Conservation (phyloP, 2,888 invertebrate genomes). For the Eupithecia abbreviata region DNA sequence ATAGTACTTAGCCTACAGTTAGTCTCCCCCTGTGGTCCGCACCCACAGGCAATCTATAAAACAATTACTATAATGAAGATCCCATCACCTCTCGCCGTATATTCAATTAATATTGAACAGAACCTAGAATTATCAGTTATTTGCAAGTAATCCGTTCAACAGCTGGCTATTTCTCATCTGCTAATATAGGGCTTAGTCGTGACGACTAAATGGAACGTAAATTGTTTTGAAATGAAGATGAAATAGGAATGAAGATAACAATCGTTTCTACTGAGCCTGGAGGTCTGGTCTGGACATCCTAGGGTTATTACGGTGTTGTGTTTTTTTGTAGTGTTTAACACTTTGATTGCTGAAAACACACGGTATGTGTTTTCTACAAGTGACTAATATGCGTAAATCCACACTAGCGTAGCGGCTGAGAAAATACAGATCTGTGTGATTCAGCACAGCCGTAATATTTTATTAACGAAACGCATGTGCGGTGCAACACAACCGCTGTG, state of each 20-base stretch:
- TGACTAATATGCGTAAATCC: too few relatives aligned
- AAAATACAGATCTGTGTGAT: too few relatives aligned
- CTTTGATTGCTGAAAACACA: too few relatives aligned
- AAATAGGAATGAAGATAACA: not conserved
- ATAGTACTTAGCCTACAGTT: not conserved
- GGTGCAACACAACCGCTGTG: too few relatives aligned
- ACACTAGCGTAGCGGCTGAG: too few relatives aligned
- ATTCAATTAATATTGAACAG: constrained; percentile 34
- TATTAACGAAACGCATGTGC: too few relatives aligned
- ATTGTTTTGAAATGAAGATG: constrained; percentile 1
- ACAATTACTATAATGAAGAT: constrained; percentile 27
- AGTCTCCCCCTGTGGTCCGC: constrained; percentile 8
- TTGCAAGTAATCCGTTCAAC: constrained; percentile 17
- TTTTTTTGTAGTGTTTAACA: too few relatives aligned
- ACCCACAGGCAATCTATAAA: constrained; percentile 17
- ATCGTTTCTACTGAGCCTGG: not conserved
- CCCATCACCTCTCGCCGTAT: constrained; percentile 26
- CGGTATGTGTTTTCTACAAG: too few relatives aligned
- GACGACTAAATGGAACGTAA: not conserved
- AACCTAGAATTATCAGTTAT: constrained; percentile 31
- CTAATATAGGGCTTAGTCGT: constrained; percentile 7
- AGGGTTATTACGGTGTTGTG: too few relatives aligned
- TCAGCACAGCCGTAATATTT: too few relatives aligned
- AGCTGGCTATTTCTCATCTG: not conserved
- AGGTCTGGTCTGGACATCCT: not conserved